Evolutionary conservation across 2,113 vertebrate genomes (phyloP).

Genomic region (Butorides virescens): DNA sequence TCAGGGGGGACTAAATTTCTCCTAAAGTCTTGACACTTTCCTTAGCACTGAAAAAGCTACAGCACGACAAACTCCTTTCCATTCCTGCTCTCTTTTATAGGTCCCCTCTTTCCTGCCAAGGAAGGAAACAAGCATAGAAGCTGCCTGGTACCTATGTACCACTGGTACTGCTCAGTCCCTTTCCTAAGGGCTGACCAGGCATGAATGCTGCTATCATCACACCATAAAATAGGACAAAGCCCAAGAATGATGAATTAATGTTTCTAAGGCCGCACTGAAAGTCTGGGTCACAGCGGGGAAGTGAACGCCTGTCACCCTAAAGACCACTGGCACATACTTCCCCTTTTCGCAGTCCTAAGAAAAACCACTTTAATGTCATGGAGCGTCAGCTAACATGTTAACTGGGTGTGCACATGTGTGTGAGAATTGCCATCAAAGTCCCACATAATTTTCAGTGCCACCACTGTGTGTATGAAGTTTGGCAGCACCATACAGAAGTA

Average conservation of each 20-base stretch:
- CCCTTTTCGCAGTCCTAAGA: neutral
- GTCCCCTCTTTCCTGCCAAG: neutral
- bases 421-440: neutral
- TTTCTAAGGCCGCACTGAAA: neutral
- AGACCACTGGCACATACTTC: neutral
- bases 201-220: neutral
- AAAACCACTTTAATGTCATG: neutral
- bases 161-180: neutral
- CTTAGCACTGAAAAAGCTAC: neutral
- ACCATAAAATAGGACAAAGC: neutral
- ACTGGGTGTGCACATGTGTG: accelerated
- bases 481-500: neutral
- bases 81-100: neutral
- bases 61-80: neutral
- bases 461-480: neutral
- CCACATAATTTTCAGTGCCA: neutral
- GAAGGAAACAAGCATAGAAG: neutral
- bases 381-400: neutral
- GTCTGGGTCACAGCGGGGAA: neutral
- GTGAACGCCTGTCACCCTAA: neutral
- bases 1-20: neutral
- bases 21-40: neutral
- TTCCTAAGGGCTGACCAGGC: neutral
- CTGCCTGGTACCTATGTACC: neutral
- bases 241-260: neutral